A percentile compares a stretch with the other conserved stretches of the same genome.
These are phyloP conservation scores for Callyntrura guangdongensis DNA, from an alignment of 2,888 invertebrate genomes.

Conservation along the genomic window DNA sequence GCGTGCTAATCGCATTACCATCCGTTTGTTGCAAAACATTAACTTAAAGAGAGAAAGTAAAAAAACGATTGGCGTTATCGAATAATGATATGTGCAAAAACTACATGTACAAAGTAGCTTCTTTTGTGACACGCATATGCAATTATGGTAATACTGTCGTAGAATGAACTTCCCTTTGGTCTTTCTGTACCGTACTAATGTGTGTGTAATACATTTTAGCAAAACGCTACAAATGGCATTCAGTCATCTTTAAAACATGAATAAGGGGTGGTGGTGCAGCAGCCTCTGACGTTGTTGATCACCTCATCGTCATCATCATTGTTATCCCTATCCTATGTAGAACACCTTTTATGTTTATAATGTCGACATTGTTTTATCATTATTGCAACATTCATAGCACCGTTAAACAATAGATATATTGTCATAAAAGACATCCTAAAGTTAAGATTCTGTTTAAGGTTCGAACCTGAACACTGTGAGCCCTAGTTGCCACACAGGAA, in stretches of 20 bases:
- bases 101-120: not conserved
- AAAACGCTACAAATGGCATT: no score
- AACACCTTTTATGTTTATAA: not conserved
- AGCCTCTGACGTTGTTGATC: no score
- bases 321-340: no score
- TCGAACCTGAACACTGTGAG: not conserved
- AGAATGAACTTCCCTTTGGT: constrained; percentile 49
- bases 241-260: no score
- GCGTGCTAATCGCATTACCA: constrained; percentile 59
- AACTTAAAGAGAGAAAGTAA: constrained; percentile 57
- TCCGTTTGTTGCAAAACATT: constrained; percentile 63
- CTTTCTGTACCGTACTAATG: not conserved
- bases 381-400: constrained; percentile 3
- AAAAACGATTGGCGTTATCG: constrained; percentile 57
- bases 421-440: not conserved
- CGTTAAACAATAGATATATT: not conserved
- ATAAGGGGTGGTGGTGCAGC: no score
- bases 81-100: constrained; percentile 35
- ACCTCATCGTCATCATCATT: no score
- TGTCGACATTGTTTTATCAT: not conserved
- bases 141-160: not conserved
- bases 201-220: not conserved
- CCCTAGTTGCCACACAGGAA: not conserved
- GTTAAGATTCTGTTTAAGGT: not conserved
- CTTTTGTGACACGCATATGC: not conserved